phyloP scores from a whole-genome alignment of 2,113 vertebrate genomes.

The Cebus imitator region DNA sequence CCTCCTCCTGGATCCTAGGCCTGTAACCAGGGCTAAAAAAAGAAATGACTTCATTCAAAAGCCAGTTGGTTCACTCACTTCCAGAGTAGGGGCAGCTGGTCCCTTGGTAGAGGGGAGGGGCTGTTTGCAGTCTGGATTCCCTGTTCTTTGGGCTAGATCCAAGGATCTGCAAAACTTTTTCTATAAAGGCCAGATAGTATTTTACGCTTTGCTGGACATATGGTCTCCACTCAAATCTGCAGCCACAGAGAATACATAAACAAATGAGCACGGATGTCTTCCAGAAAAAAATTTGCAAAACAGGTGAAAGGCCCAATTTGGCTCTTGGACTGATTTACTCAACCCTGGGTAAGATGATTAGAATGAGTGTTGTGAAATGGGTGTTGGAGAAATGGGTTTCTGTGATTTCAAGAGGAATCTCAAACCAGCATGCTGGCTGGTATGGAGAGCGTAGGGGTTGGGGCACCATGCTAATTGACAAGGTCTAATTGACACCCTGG shows the following conservation, averaged over 20 bases:
- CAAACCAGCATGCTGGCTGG: neutral
- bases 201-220: neutral
- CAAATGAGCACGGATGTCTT: neutral
- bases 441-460: neutral
- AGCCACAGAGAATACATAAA: neutral
- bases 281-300: neutral
- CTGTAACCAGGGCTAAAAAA: slow-evolving; percentile 63
- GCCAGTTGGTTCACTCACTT: slow-evolving; percentile 51
- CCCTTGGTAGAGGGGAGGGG: neutral
- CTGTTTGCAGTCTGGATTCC: neutral
- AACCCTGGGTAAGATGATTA: neutral
- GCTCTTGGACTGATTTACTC: neutral
- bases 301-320: neutral
- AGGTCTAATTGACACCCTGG: neutral
- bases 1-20: slow-evolving; percentile 16
- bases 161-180: neutral
- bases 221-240: neutral
- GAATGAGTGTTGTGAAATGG: neutral
- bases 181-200: neutral
- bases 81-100: neutral
- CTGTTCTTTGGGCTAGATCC: slow-evolving; percentile 1
- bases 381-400: neutral
- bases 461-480: neutral
- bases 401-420: slow-evolving; percentile 24
- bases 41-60: slow-evolving; percentile 72